Percentiles rank a stretch among this genome's conserved stretches.
phyloP scores from a whole-genome alignment of 2,888 invertebrate genomes.

The Leucania comma region DNA sequence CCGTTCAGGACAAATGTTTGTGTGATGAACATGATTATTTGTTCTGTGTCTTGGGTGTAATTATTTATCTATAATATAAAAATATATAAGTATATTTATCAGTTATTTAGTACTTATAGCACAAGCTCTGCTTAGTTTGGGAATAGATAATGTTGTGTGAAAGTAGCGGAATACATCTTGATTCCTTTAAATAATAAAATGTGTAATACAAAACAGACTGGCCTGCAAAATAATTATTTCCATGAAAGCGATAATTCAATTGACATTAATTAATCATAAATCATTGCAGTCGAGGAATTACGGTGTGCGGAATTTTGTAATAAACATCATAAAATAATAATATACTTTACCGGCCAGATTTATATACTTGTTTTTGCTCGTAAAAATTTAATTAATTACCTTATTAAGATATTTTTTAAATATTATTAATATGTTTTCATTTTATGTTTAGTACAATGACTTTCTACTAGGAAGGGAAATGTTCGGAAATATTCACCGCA shows the following conservation, averaged over 20 bases:
- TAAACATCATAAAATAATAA: background rate
- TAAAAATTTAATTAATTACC: background rate
- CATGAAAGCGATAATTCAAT: conserved; percentile 4
- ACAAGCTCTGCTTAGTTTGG: no score
- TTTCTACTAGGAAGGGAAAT: conserved; percentile 85
- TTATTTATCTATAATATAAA: no score
- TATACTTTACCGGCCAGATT: background rate
- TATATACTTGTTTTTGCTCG: background rate
- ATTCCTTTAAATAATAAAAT: background rate
- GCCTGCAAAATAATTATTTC: conserved; percentile 4
- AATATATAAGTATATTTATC: no score
- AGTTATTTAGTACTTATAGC: no score
- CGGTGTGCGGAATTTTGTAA: background rate
- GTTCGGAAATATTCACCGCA: conserved; percentile 82
- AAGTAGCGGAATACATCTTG: background rate
- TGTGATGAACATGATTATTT: no score
- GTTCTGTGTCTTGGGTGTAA: no score
- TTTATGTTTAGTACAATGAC: conserved; percentile 85
- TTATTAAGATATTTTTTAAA: conserved; percentile 12
- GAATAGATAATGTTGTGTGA: no score
- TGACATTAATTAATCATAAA: conserved; percentile 3
- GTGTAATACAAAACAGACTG: background rate
- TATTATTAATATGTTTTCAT: conserved; percentile 61
- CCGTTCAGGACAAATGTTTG: no score
- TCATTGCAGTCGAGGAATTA: background rate